These are phyloP conservation scores for Sebastes schlegelii DNA, from an alignment of 2,113 vertebrate genomes.

Conservation along the genomic window DNA sequence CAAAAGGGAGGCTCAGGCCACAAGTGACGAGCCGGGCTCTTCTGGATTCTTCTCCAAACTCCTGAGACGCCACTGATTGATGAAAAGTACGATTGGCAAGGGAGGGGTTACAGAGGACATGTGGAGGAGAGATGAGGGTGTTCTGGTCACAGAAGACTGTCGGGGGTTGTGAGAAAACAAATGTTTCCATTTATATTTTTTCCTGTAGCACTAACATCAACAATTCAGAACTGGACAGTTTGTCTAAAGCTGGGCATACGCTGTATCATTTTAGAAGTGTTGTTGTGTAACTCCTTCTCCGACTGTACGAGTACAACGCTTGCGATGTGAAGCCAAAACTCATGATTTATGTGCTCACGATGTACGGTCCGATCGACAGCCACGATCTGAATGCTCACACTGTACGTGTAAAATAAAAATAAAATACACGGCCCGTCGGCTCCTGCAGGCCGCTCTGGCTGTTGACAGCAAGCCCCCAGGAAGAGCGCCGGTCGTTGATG, in stretches of 20 bases:
- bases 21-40: slow-evolving; percentile 77
- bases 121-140: neutral
- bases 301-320: too few species aligned
- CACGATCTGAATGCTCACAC: too few species aligned
- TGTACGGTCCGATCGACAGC: too few species aligned
- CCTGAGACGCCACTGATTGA: slow-evolving; percentile 89
- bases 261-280: too few species aligned
- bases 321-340: too few species aligned
- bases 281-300: too few species aligned
- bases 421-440: too few species aligned
- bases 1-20: slow-evolving; percentile 64
- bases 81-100: neutral
- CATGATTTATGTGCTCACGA: too few species aligned
- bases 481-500: too few species aligned
- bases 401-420: too few species aligned
- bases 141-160: slow-evolving; percentile 1
- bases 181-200: slow-evolving; percentile 43
- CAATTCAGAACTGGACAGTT: slow-evolving; percentile 6
- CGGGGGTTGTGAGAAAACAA: slow-evolving; percentile 6
- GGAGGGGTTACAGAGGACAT: slow-evolving; percentile 43
- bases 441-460: too few species aligned
- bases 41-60: slow-evolving; percentile 93
- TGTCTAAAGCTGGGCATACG: neutral
- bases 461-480: too few species aligned
- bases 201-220: slow-evolving; percentile 13